A percentile compares a stretch with the other conserved stretches of the same genome.
Evolutionary conservation across 2,797 vertebrate species (phyloP).

Genomic region (Pempheris klunzingeri): DNA sequence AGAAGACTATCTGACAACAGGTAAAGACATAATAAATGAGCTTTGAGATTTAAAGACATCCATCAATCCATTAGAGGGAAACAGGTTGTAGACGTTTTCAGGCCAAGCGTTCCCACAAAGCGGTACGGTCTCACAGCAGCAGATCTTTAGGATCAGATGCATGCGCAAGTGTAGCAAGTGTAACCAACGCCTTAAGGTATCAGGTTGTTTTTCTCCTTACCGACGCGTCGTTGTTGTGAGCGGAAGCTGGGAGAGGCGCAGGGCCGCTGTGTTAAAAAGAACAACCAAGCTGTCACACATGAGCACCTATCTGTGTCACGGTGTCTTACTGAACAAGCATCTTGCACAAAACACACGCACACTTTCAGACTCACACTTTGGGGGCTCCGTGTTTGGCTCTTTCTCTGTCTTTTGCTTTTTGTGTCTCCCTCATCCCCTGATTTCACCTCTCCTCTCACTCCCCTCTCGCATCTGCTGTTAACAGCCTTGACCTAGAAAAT

Average conservation of each 20-base stretch:
- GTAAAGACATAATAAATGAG: conserved; percentile 20
- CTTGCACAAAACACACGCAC: not conserved
- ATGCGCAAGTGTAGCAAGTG: conserved; percentile 18
- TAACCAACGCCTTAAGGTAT: conserved; percentile 30
- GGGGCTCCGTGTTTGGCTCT: conserved; percentile 12
- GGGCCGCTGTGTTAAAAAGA: conserved; percentile 52
- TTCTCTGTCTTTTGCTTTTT: conserved; percentile 1
- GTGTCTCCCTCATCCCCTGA: conserved; percentile 25
- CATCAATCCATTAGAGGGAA: conserved; percentile 27
- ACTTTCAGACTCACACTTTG: conserved; percentile 25
- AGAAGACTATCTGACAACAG: conserved; percentile 22
- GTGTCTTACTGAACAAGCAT: conserved; percentile 41
- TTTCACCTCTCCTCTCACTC: conserved; percentile 35
- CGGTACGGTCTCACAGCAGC: conserved; percentile 30
- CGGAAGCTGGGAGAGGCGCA: conserved; percentile 33
- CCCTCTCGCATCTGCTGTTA: conserved; percentile 23
- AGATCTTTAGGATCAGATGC: conserved; percentile 36
- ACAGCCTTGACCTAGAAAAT: conserved; percentile 65
- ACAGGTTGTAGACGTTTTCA: conserved; percentile 41
- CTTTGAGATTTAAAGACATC: conserved; percentile 22
- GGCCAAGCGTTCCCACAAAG: conserved; percentile 37
- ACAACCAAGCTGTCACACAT: conserved; percentile 62
- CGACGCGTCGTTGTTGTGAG: conserved; percentile 56
- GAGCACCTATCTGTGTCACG: conserved; percentile 62
- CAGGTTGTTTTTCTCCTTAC: conserved; percentile 34